Evolutionary conservation across 2,797 vertebrate species (phyloP).

Genomic region (Periparus ater): DNA sequence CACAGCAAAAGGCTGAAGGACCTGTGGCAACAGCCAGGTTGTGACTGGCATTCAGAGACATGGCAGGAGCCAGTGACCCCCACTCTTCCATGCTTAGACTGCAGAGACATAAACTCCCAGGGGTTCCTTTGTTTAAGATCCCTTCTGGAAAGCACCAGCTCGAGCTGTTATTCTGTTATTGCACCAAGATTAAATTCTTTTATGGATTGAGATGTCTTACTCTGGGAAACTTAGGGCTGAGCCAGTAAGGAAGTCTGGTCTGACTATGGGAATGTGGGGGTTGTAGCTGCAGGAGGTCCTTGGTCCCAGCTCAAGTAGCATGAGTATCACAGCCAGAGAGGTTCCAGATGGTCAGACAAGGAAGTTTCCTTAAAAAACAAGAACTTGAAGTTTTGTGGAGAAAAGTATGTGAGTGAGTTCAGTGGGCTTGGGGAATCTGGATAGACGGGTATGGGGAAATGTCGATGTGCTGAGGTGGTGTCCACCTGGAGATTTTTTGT

Average conservation of each 20-base stretch:
- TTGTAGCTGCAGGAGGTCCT: background rate
- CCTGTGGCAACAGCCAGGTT: too few relatives aligned
- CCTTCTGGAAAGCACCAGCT: background rate
- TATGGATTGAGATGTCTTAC: background rate
- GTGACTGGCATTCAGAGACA: background rate
- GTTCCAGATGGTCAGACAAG: background rate
- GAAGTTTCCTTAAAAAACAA: background rate
- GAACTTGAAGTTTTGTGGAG: background rate
- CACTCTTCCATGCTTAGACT: background rate
- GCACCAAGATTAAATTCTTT: background rate
- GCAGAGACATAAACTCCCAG: background rate
- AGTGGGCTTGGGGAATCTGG: background rate
- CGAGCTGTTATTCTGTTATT: background rate
- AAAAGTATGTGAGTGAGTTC: background rate
- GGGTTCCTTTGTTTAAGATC: background rate
- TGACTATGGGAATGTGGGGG: rapidly evolving
- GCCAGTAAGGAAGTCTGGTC: background rate
- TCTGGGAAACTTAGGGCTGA: background rate
- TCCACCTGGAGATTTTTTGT: background rate
- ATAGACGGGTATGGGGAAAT: background rate
- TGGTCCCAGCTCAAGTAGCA: background rate
- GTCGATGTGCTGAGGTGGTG: rapidly evolving
- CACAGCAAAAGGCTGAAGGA: background rate
- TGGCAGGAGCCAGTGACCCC: background rate
- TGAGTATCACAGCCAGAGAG: background rate